Evolutionary conservation across 2,797 vertebrate species (phyloP), one percentile per base, ranked within the genome.

Genomic region (Oryzias dopingdopingensis): DNA sequence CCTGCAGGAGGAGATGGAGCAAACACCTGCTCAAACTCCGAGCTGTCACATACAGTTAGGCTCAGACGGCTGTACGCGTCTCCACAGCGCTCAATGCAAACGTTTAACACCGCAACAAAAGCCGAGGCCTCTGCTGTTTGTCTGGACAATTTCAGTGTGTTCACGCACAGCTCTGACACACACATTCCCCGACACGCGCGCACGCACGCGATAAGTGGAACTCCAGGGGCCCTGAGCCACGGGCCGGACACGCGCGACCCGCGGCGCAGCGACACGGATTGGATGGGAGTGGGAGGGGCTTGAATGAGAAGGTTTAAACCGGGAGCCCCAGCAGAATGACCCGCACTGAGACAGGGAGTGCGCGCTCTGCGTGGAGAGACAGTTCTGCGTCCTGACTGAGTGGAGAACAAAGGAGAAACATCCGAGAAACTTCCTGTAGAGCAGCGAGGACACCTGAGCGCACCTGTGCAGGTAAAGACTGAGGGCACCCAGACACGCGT

Each of bases 191-290:
- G 58, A 49, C 23, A 7, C 56, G 56, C 58, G 42, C 67, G 40
- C 66, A 24, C 62, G 45, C 51, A 22, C 65, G 45, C 65, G 37
- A 48, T 20, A n/a, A 62, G 55, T 41, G 42, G 53, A 54, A 62
- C 67, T 53, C 29, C 24, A 14, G 52, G 54, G 58, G 49, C 52
- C 48, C 59, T 16, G 40, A 79, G 88, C 83, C 92, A 92, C 91
- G 91, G 89, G 92, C 77, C 86, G 79, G 90, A 86, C 92, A 92
- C 92, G 90, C 87, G 91, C 80, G 57, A 59, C 62, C 64, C 62
- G 13, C 29, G 40, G 44, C 44, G 58, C 76, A 69, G 78, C 70
- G 52, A 41, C 48, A 59, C 56, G 53, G 67, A 40, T 56, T 48
- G 57, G 72, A 59, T 44, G 59, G 44, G 32, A 55, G 68, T 47